phyloP scores from a whole-genome alignment of 2,113 vertebrate genomes.

The Vulpes ferrilata region DNA sequence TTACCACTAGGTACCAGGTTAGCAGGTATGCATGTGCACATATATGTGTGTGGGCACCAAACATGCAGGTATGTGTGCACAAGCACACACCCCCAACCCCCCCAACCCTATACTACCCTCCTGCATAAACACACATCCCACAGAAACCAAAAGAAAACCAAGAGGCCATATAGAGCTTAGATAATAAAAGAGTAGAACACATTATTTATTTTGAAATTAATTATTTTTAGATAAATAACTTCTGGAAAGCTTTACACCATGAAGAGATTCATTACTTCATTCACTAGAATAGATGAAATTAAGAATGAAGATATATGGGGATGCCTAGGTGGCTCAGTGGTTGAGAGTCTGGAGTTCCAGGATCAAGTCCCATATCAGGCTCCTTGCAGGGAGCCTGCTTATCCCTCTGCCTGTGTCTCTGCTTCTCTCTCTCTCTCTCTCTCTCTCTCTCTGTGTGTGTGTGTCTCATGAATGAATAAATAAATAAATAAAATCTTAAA shows the following conservation, averaged over 20 bases:
- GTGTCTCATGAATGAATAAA: no score
- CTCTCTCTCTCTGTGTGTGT: no score
- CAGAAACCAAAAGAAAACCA: neutral
- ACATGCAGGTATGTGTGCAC: neutral
- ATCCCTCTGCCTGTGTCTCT: no score
- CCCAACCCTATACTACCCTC: no score
- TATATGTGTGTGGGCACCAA: neutral
- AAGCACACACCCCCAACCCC: no score
- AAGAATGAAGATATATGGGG: neutral
- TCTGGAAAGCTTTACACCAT: neutral
- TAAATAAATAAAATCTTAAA: no score
- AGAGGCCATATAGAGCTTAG: neutral
- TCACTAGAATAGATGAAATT: neutral
- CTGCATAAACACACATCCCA: neutral
- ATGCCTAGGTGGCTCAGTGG: no score
- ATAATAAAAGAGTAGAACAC: neutral
- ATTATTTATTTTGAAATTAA: neutral
- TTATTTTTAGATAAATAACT: constrained; percentile 6
- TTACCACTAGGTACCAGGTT: neutral
- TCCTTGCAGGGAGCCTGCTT: no score
- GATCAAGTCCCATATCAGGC: no score
- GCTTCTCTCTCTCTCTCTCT: no score
- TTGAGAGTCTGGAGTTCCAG: no score
- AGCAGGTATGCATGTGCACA: neutral
- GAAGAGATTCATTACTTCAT: neutral